Conservation (phyloP, 2,888 invertebrate species). For the Drosophila paracracens region DNA sequence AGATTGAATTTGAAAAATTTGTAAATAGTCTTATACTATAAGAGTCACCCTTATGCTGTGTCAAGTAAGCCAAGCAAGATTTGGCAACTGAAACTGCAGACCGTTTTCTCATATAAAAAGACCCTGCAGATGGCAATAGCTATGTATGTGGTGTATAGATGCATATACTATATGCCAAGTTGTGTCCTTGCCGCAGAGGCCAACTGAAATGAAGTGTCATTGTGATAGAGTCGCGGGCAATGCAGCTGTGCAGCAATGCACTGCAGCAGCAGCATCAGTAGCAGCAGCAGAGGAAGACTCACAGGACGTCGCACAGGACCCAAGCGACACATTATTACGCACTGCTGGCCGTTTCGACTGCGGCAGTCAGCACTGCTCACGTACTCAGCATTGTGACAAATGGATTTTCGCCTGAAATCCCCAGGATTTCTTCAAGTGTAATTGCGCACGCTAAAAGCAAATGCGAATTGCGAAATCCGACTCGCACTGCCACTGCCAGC, state of each 20-base stretch:
- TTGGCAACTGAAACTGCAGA: slow-evolving; percentile 5
- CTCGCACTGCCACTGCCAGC: slow-evolving; percentile 22
- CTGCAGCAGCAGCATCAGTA: slow-evolving; percentile 19
- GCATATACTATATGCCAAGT: slow-evolving; percentile 42
- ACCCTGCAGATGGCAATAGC: slow-evolving; percentile 40
- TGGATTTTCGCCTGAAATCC: slow-evolving; percentile 79
- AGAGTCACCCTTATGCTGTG: neutral
- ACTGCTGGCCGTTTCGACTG: slow-evolving; percentile 62
- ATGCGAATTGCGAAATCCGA: slow-evolving; percentile 30
- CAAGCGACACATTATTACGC: slow-evolving; percentile 74
- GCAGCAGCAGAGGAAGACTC: slow-evolving; percentile 24
- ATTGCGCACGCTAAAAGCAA: slow-evolving; percentile 75
- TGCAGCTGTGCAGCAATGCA: slow-evolving; percentile 58
- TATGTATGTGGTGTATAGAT: slow-evolving; percentile 17
- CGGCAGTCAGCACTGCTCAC: slow-evolving; percentile 69
- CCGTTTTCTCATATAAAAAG: slow-evolving; percentile 47
- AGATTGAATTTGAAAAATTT: neutral
- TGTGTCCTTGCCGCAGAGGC: slow-evolving; percentile 67
- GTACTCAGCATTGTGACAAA: slow-evolving; percentile 82
- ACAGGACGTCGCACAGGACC: slow-evolving; percentile 47
- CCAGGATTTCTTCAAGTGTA: slow-evolving; percentile 78
- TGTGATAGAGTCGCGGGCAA: slow-evolving; percentile 74
- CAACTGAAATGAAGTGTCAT: slow-evolving; percentile 80
- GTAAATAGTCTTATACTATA: neutral
- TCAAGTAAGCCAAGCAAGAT: slow-evolving; percentile 36